A percentile compares a stretch with the other conserved stretches of the same genome.
phyloP scores from a whole-genome alignment of 2,797 vertebrate genomes.

The Sarcophilus harrisii region DNA sequence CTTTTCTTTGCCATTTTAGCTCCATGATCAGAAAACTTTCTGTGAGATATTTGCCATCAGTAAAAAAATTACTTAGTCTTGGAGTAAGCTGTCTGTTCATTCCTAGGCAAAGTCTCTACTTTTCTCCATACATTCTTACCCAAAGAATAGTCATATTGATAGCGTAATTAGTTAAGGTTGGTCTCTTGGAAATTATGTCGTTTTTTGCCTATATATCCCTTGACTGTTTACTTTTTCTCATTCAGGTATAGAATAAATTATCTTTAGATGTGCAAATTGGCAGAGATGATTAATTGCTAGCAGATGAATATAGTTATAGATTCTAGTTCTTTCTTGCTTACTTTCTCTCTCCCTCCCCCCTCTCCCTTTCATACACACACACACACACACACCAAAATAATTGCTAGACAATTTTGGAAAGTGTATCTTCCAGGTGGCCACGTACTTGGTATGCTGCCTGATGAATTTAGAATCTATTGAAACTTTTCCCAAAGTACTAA shows the following conservation, averaged over 20 bases:
- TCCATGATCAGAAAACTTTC: not conserved
- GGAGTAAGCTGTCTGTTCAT: not conserved
- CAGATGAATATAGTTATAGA: conserved; percentile 53
- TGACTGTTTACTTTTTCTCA: conserved; percentile 47
- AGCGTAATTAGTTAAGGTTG: conserved; percentile 47
- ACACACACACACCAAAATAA: conserved; percentile 38
- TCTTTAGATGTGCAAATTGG: conserved; percentile 62
- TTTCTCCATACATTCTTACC: not conserved
- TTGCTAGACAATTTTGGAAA: conserved; percentile 56
- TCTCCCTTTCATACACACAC: not conserved
- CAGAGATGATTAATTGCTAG: conserved; percentile 70
- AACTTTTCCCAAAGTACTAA: not conserved
- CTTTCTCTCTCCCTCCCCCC: conserved; percentile 40
- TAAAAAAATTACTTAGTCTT: not conserved
- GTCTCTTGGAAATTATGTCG: conserved; percentile 30
- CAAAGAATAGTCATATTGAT: conserved; percentile 12
- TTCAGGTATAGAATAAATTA: conserved; percentile 62
- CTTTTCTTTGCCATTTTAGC: too few species aligned
- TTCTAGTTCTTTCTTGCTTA: conserved; percentile 44
- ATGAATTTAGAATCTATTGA: not conserved
- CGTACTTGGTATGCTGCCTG: conserved; percentile 42
- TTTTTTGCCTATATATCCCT: not conserved
- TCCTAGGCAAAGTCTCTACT: not conserved
- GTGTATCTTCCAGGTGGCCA: conserved; percentile 3
- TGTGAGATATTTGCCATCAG: conserved; percentile 12